These are phyloP conservation scores for Gymnocephalus cernua DNA, from an alignment of 2,113 vertebrate species.

Conservation along the genomic window DNA sequence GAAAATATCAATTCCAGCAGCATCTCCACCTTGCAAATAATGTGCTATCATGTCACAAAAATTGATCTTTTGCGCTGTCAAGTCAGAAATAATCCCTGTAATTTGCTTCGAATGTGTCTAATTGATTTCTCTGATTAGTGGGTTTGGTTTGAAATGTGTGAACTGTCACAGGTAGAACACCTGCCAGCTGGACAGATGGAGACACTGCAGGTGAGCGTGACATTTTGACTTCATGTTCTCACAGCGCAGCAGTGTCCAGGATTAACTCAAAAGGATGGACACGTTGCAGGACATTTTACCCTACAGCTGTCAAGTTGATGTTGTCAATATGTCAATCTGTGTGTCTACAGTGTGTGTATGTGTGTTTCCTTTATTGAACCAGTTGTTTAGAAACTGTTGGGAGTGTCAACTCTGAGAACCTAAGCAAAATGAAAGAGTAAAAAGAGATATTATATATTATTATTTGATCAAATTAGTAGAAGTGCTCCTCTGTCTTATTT, in stretches of 20 bases:
- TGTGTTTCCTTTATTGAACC: not conserved
- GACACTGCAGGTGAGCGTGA: constrained; percentile 23
- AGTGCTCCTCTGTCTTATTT: not conserved
- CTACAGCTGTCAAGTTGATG: constrained; percentile 5
- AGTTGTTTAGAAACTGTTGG: not conserved
- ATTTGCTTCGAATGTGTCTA: not conserved
- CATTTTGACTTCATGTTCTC: constrained; percentile 23
- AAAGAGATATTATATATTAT: too few species aligned
- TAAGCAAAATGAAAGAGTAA: not conserved
- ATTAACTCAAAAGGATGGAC: constrained; percentile 5
- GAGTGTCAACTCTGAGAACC: not conserved
- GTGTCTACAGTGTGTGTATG: not conserved
- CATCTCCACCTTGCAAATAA: not conserved
- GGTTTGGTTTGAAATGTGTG: not conserved
- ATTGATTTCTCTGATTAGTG: not conserved
- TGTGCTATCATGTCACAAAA: not conserved
- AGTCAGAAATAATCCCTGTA: not conserved
- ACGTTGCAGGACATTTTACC: not conserved
- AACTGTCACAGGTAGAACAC: not conserved
- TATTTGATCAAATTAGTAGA: not conserved
- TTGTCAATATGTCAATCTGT: not conserved
- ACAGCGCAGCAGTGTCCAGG: constrained; percentile 3
- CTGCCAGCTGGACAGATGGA: constrained; percentile 45
- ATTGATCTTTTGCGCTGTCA: not conserved
- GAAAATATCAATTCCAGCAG: not conserved